Base-by-base conservation (phyloP, 2,113 vertebrate genomes). In the Mesembrinibis cayennensis region DNA sequence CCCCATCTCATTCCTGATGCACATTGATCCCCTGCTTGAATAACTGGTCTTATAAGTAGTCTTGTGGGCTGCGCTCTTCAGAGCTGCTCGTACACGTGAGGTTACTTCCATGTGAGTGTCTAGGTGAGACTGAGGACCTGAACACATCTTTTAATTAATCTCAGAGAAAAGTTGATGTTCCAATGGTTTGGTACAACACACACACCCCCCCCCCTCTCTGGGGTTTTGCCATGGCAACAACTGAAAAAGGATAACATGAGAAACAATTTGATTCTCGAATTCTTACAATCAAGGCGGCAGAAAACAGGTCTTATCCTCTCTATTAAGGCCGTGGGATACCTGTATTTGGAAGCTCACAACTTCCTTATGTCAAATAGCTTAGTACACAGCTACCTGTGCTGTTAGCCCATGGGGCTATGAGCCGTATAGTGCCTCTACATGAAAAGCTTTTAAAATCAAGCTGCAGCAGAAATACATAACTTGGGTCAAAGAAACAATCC, bases 151-250 rank as follows among this genome's bases (percentile, higher is more conserved):
- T 80, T 58, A 76, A 70, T 55, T 83, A 72, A 42, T 38, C 34
- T 49, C 61, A 89, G 61, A 49, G 40, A 42, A 95, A 89, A 94
- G 22, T 8, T 87, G 61, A 58, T 81, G 23, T 81, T 92, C 79
- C 70, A 65, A 8, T 18, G 45, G 49, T 55, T 96, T 73, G 52
- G n/a, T 65, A 85, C 44, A 91, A 32, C 13, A 55, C 29, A 15
- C 38, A 38, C 38, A 38, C 38, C 38, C 49, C 23, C 23, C 20
- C 21, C 65, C 59, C 32, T 83, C 47, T 79, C 56, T 23, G 17
- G 45, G 40, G 71, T 69, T 95, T 95, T 91, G 78, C 93, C 89
- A 90, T 90, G 70, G 82, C 89, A 95, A 95, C 77, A 91, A 70
- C 50, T 61, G 62, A 52, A 91, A 86, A 89, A 76, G 45, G 25